Percentiles rank a stretch among this genome's conserved stretches.
These are phyloP conservation scores for Melanostigma gelatinosum DNA, from an alignment of 2,113 vertebrate genomes.

Conservation along the genomic window DNA sequence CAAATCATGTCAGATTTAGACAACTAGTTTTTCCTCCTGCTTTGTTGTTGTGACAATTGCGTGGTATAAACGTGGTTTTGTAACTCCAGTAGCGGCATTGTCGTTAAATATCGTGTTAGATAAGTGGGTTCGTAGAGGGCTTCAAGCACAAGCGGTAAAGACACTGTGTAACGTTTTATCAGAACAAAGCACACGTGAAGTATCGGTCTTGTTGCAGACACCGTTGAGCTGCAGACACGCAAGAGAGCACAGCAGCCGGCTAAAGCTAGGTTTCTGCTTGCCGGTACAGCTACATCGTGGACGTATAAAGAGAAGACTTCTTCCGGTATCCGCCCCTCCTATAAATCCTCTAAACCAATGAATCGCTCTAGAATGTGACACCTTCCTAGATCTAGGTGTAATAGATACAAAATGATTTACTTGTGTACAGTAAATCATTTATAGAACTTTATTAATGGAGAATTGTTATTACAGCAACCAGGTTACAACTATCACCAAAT, in stretches of 20 bases:
- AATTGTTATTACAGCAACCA: not conserved
- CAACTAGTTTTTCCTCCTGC: not conserved
- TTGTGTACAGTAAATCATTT: too few relatives aligned
- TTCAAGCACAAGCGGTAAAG: not conserved
- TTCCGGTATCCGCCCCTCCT: not conserved
- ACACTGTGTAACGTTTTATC: not conserved
- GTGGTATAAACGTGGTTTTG: not conserved
- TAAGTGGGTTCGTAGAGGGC: not conserved
- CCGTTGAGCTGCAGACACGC: not conserved
- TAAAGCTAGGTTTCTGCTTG: not conserved
- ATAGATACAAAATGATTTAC: constrained; percentile 23
- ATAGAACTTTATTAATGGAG: not conserved
- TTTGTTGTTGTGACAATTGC: not conserved
- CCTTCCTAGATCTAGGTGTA: constrained; percentile 25
- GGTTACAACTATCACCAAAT: not conserved
- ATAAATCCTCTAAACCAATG: not conserved
- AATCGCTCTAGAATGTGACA: not conserved
- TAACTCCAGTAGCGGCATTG: not conserved
- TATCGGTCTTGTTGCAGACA: not conserved
- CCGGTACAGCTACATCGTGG: not conserved
- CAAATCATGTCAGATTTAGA: not conserved
- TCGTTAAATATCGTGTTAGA: too few relatives aligned
- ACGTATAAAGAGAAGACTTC: not conserved
- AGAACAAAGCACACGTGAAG: not conserved
- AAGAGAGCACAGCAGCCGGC: not conserved